These are phyloP conservation scores for Bombus confusus DNA, from an alignment of 1,140 invertebrate genomes.

Conservation along the genomic window DNA sequence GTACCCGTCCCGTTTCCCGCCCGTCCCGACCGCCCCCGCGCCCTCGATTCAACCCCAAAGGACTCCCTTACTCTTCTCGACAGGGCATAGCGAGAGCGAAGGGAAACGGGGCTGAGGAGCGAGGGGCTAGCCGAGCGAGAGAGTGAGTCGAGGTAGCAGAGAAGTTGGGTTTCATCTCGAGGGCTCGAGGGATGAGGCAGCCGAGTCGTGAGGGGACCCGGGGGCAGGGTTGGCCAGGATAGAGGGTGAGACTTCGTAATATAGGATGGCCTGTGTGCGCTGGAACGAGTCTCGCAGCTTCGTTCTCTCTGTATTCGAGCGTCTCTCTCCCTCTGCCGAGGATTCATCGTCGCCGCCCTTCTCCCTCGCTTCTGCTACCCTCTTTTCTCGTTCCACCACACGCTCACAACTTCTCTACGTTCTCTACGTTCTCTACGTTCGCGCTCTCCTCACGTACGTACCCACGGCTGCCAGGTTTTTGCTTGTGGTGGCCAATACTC, in stretches of 20 bases:
- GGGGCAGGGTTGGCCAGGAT: slow-evolving; percentile 54
- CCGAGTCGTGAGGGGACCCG: neutral
- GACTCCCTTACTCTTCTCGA: slow-evolving; percentile 70
- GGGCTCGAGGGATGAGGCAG: slow-evolving; percentile 67
- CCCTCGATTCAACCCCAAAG: slow-evolving; percentile 78
- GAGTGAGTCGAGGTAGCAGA: slow-evolving; percentile 68
- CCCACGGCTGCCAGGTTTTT: slow-evolving; percentile 64
- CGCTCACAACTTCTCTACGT: slow-evolving; percentile 28
- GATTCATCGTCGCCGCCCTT: neutral
- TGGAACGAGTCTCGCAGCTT: slow-evolving; percentile 68
- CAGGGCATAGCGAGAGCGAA: slow-evolving; percentile 57
- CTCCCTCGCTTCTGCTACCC: slow-evolving; percentile 52
- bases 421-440: slow-evolving; percentile 29
- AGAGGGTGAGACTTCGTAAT: slow-evolving; percentile 72
- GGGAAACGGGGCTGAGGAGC: too few species aligned
- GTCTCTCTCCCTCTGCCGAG: slow-evolving; percentile 40
- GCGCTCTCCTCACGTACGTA: slow-evolving; percentile 49
- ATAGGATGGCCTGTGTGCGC: slow-evolving; percentile 71
- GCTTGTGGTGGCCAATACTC: slow-evolving; percentile 70
- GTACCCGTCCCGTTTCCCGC: slow-evolving; percentile 47
- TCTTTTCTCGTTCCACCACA: slow-evolving; percentile 57
- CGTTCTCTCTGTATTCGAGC: slow-evolving; percentile 59
- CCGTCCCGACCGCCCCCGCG: slow-evolving; percentile 50
- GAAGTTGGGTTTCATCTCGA: slow-evolving; percentile 80
- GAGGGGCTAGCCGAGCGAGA: slow-evolving; percentile 27